Evolutionary conservation across 2,113 vertebrate species (phyloP), one percentile per base, ranked within the genome.

Genomic region (Ceyx melanurus): DNA sequence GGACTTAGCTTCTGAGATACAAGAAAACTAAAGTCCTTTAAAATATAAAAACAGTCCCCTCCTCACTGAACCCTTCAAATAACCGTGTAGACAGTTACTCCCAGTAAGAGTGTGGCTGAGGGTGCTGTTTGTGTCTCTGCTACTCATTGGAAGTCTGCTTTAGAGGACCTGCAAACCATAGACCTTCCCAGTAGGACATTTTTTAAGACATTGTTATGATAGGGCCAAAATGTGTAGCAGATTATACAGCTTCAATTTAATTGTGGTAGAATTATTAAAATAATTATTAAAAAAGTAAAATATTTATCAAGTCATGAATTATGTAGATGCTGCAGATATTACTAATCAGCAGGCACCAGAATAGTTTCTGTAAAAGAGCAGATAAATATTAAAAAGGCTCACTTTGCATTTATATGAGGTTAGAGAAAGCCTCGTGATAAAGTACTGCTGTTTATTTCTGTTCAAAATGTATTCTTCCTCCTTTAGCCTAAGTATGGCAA

Each of bases 331-430:
- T 91, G 50, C 77, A 95, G 93, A 82, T 97, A 96, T 89, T 96
- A 85, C 89, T 97, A 95, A 96, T 96, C 86, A 96, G 70, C 66
- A 96, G 66, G 81, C 73, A 60, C 71, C 71, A 94, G 92, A 96
- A 95, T 48, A 94, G 21, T 85, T 96, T 96, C 76, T n/a, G 15
- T 82, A 75, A 93, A 96, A 97, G 74, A 93, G 94, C 9, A 19
- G 91, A 95, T 95, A 95, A 94, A 97, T 95, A 95, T 93, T 96
- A 72, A 94, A 95, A 96, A 77, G 33, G 56, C 61, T 93, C 31
- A 64, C 71, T 96, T 96, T 73, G 62, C 11, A 77, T 94, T 90
- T 86, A n/a, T 97, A 79, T 88, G 76, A 2, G 5, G 81, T 94
- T 90, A 84, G 75, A 90, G 78, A 62, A 88, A 56, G 31, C 80